phyloP scores from a whole-genome alignment of 2,888 invertebrate genomes.

The Drosophila robusta region DNA sequence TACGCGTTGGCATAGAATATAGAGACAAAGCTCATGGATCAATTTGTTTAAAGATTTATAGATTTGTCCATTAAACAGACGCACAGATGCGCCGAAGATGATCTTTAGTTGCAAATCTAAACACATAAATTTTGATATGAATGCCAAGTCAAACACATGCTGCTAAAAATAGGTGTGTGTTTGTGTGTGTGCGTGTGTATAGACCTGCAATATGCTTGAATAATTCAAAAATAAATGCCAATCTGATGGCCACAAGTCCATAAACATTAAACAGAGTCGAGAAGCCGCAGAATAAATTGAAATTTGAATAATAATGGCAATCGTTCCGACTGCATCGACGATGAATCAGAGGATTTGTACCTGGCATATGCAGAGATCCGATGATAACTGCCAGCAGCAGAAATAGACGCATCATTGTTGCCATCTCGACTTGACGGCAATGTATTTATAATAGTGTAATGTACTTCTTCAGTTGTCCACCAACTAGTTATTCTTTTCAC shows the following conservation, averaged over 20 bases:
- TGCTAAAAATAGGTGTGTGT: constrained; percentile 31
- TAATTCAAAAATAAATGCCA: constrained; percentile 29
- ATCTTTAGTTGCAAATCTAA: constrained; percentile 27
- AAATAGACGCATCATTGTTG: constrained; percentile 52
- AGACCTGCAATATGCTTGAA: constrained; percentile 32
- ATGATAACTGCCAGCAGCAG: constrained; percentile 58
- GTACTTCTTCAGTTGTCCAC: constrained; percentile 1
- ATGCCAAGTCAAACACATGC: constrained; percentile 7
- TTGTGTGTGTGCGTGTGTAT: too few species aligned
- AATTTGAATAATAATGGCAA: constrained; percentile 8
- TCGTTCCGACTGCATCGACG: background rate
- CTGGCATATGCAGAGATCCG: constrained; percentile 56
- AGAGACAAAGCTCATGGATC: constrained; percentile 33
- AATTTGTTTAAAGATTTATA: constrained; percentile 11
- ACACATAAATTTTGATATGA: constrained; percentile 15
- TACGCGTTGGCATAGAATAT: too few species aligned
- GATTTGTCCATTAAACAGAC: background rate
- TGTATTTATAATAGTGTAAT: constrained; percentile 25
- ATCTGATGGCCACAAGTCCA: constrained; percentile 5
- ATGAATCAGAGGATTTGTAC: constrained; percentile 39
- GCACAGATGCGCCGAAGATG: constrained; percentile 26
- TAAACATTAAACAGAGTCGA: constrained; percentile 34
- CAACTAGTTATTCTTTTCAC: constrained; percentile 38
- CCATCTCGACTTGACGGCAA: constrained; percentile 31
- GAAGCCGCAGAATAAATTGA: background rate